Base-by-base conservation (phyloP, 2,888 invertebrate species). In the Hirtodrosophila cameraria region DNA sequence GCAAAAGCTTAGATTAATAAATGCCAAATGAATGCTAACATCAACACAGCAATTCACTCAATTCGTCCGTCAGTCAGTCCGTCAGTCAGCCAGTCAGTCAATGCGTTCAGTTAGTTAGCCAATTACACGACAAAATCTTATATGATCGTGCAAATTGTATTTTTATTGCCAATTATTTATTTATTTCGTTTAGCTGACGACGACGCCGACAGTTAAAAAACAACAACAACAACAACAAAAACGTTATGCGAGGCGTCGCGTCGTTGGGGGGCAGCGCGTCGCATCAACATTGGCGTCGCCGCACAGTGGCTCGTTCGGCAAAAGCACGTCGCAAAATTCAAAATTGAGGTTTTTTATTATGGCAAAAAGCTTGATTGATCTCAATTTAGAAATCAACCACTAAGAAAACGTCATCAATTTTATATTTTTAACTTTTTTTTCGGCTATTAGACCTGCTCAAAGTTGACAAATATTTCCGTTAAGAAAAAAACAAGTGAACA, bases 141-240 rank as follows among this genome's bases (percentile, higher is more conserved):
- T 84, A 82, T 76, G 86, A 82, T 82, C 81, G 86, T 83, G 86
- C 86, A 82, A 82, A 82, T 82, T 82, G 86, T 79, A 79, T 82
- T 82, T 82, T 79, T 82, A 82, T 82, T 82, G 86, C 68, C 83
- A 82, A 85, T 85, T 85, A 82, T 79, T 82, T 81, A 85, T 85
- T 82, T 84, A 81, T 81, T 81, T 78, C 73, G 75, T 61, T 76
- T 68, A 68, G 78, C 66, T 67, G 57, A 61, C 65, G 62, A 57
- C 73, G 49, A 63, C 50, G 46, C 50, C 50, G 65, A 42, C 55
- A n/a, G 42, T 60, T 48, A n/a, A 71, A n/a, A n/a, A n/a, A 61
- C 65, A 60, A 57, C 73, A 48, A 63, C 50, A 43, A 46, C 50
- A 60, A 42, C 55, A n/a, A 38, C 55, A 43, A n/a, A 71, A 70